These are phyloP conservation scores for Pelusios castaneus DNA, from an alignment of 2,113 vertebrate species.

Conservation along the genomic window DNA sequence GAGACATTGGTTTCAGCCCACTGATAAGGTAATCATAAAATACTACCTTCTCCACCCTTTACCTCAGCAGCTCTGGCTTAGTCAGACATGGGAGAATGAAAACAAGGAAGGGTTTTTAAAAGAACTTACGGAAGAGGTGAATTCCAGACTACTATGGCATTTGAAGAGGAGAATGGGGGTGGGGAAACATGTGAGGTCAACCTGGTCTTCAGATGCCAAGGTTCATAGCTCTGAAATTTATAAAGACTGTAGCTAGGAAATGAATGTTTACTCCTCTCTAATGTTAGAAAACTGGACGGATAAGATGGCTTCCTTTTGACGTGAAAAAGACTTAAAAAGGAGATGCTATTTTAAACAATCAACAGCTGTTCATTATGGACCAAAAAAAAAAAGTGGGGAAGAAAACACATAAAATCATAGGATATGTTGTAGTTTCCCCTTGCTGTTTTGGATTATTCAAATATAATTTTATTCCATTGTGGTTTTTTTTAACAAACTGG, in stretches of 20 bases:
- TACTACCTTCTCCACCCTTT: conserved; percentile 42
- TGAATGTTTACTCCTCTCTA: conserved; percentile 72
- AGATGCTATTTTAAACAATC: conserved; percentile 76
- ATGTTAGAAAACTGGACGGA: conserved; percentile 69
- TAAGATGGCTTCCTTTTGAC: conserved; percentile 79
- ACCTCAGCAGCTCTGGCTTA: conserved; percentile 24
- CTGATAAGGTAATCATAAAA: conserved; percentile 63
- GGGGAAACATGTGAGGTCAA: not conserved
- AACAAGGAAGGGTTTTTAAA: conserved; percentile 22
- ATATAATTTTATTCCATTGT: conserved; percentile 15
- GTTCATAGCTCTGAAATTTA: conserved; percentile 30
- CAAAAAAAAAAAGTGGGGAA: conserved; percentile 55
- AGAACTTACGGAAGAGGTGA: conserved; percentile 63
- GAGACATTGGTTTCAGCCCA: not conserved
- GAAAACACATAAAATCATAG: conserved; percentile 58
- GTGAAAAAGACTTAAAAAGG: conserved; percentile 69
- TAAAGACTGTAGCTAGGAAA: conserved; percentile 73
- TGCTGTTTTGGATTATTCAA: conserved; percentile 54
- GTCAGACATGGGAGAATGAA: conserved; percentile 18
- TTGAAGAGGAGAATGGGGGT: conserved; percentile 37
- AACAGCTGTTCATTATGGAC: conserved; percentile 70
- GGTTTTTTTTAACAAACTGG: conserved; percentile 40
- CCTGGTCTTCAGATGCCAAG: conserved; percentile 39
- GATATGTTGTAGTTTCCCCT: conserved; percentile 58
- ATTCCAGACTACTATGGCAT: not conserved